Percentiles rank a stretch among this genome's conserved stretches.
Evolutionary conservation across 2,888 invertebrate genomes (phyloP).

Genomic region (Conus canariensis): DNA sequence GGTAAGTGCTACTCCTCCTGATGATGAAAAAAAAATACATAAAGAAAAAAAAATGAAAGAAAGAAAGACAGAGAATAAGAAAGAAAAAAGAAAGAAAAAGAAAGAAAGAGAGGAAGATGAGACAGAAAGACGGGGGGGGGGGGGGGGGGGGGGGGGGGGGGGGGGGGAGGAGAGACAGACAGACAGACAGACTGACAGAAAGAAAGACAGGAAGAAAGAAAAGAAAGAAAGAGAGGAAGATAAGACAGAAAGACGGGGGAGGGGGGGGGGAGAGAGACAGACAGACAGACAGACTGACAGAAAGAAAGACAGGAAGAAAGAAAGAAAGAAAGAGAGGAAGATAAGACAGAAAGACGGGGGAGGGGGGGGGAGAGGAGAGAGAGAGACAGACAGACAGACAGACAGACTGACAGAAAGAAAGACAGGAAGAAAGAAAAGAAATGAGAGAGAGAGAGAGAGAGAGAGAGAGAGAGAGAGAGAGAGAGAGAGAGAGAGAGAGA

Average conservation of each 20-base stretch:
- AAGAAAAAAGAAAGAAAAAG: not conserved
- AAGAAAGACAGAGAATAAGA: too few species aligned
- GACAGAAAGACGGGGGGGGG: not conserved
- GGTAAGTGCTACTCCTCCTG: too few species aligned
- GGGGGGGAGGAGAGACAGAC: not conserved
- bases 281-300: too few species aligned
- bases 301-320: not conserved
- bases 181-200: not conserved
- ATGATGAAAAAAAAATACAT: too few species aligned
- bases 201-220: not conserved
- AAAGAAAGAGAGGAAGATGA: not conserved
- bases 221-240: too few species aligned
- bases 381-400: not conserved
- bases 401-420: not conserved
- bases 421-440: not conserved
- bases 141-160: not conserved
- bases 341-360: too few species aligned
- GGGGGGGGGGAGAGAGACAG: not conserved
- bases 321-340: not conserved
- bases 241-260: too few species aligned
- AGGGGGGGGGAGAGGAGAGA: not conserved
- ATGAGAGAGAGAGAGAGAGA: not conserved
- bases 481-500: not conserved
- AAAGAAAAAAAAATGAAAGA: too few species aligned
- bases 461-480: not conserved